Evolutionary conservation across 2,888 invertebrate species (phyloP).

Genomic region (Chymomyza procnemis): DNA sequence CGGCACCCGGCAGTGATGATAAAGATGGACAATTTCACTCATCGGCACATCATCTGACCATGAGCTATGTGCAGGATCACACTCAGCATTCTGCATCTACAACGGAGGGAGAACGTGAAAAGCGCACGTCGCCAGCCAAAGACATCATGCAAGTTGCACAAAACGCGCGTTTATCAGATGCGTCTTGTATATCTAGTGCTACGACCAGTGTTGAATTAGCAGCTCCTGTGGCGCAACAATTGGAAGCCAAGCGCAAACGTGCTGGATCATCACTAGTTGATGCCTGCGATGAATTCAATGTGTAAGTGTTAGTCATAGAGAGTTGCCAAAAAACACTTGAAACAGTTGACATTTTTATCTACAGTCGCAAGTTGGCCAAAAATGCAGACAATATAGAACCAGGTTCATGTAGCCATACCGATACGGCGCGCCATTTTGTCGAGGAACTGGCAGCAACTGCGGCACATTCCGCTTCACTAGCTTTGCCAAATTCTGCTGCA

Average conservation of each 20-base stretch:
- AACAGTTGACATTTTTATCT: not conserved
- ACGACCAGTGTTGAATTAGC: slow-evolving; percentile 37
- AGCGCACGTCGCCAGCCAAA: slow-evolving; percentile 40
- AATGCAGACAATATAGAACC: slow-evolving; percentile 68
- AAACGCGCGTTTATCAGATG: slow-evolving; percentile 65
- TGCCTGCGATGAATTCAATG: slow-evolving; percentile 77
- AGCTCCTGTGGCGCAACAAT: slow-evolving; percentile 60
- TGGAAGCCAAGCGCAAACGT: slow-evolving; percentile 81
- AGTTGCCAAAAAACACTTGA: no score
- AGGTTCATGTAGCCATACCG: slow-evolving; percentile 63
- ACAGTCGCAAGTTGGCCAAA: slow-evolving; percentile 67
- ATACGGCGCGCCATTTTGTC: slow-evolving; percentile 55
- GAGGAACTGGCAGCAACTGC: slow-evolving; percentile 56
- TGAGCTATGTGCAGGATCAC: slow-evolving; percentile 56
- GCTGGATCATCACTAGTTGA: slow-evolving; percentile 85
- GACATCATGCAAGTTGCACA: slow-evolving; percentile 32
- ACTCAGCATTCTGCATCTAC: slow-evolving; percentile 7
- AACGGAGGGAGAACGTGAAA: slow-evolving; percentile 23
- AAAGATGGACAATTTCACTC: slow-evolving; percentile 73
- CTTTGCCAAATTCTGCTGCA: slow-evolving; percentile 57
- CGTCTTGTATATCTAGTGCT: slow-evolving; percentile 69
- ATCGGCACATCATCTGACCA: slow-evolving; percentile 61
- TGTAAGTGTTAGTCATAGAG: slow-evolving; percentile 72
- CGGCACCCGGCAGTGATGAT: slow-evolving; percentile 88
- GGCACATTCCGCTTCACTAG: slow-evolving; percentile 58